phyloP scores from a whole-genome alignment of 2,113 vertebrate genomes.

The Arizona elegans region DNA sequence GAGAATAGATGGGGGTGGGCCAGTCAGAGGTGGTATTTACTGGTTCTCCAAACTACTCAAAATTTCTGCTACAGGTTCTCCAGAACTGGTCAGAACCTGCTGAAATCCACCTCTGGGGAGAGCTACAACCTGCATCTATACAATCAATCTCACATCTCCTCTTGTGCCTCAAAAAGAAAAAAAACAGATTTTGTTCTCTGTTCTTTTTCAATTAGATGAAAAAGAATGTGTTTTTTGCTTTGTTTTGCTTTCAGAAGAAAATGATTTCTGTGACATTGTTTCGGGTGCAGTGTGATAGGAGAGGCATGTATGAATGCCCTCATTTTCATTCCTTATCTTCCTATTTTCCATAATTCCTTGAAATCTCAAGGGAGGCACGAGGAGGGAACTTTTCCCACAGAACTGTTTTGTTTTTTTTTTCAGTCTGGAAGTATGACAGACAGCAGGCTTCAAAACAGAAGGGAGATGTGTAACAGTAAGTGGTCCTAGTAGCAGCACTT shows the following conservation, averaged over 20 bases:
- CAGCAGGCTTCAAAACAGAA: neutral
- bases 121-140: neutral
- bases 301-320: neutral
- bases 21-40: too few relatives aligned
- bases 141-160: neutral
- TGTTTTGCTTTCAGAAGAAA: neutral
- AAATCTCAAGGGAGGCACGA: neutral
- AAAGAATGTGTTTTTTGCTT: neutral
- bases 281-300: neutral
- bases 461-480: neutral
- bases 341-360: neutral
- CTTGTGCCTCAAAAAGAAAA: neutral
- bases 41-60: too few relatives aligned
- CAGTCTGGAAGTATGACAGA: neutral
- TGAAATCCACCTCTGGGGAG: too few relatives aligned
- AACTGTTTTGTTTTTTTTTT: neutral
- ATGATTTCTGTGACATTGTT: neutral
- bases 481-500: neutral
- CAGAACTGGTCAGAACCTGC: too few relatives aligned
- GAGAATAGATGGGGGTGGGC: too few relatives aligned
- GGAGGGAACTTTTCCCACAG: neutral
- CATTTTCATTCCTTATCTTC: neutral
- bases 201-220: neutral
- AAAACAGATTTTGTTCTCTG: neutral
- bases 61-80: too few relatives aligned